Evolutionary conservation across 2,888 invertebrate genomes (phyloP).

Genomic region (Frankliniella fusca): DNA sequence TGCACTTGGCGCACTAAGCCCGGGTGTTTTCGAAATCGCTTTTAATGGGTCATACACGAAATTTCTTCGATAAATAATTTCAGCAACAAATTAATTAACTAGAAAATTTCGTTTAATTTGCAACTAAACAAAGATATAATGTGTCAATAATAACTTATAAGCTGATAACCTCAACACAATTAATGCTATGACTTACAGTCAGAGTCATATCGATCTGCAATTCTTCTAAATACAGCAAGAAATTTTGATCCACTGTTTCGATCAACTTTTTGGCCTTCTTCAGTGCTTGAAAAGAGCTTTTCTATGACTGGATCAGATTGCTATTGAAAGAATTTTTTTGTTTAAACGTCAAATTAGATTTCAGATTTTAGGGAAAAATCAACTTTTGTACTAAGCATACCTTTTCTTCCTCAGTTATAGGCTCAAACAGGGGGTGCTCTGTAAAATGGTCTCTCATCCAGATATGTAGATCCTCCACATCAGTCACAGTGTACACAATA

Average conservation of each 20-base stretch:
- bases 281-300: conserved; percentile 86
- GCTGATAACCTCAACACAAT: neutral
- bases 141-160: neutral
- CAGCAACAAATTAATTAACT: too few relatives aligned
- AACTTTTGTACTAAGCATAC: conserved; percentile 51
- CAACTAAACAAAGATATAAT: neutral
- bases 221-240: conserved; percentile 80
- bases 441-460: conserved; percentile 95
- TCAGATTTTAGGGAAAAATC: conserved; percentile 32
- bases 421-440: conserved; percentile 84
- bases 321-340: conserved; percentile 57
- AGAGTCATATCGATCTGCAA: conserved; percentile 51
- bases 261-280: conserved; percentile 97
- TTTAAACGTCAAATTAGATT: conserved; percentile 30
- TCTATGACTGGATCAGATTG: conserved; percentile 78
- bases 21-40: too few relatives aligned
- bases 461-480: conserved; percentile 92
- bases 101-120: neutral
- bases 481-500: conserved; percentile 92
- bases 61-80: too few relatives aligned
- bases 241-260: conserved; percentile 92
- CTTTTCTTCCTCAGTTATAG: conserved; percentile 67
- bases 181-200: neutral
- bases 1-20: too few relatives aligned
- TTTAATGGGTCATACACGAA: too few relatives aligned